Evolutionary conservation across 2,113 vertebrate species (phyloP).

Genomic region (Paramormyrops kingsleyae): DNA sequence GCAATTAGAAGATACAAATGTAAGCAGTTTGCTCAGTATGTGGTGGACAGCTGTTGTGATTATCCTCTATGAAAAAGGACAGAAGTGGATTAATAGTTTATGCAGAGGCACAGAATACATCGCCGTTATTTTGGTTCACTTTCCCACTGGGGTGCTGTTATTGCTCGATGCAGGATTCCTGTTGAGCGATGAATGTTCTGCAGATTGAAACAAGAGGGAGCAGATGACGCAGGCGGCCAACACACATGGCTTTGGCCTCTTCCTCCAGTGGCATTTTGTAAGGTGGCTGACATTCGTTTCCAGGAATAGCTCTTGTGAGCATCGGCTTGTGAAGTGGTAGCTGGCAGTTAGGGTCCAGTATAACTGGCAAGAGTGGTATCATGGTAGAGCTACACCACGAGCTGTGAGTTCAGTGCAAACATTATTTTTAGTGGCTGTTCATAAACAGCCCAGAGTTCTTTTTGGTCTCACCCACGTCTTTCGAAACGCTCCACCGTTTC

Average conservation of each 20-base stretch:
- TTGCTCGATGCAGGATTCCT: background rate
- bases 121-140: conserved; percentile 14
- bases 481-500: background rate
- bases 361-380: background rate
- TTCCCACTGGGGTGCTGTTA: conserved; percentile 17
- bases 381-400: too few species aligned
- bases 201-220: background rate
- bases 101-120: conserved; percentile 1
- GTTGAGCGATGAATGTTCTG: background rate
- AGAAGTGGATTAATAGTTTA: conserved; percentile 25
- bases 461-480: background rate
- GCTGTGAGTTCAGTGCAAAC: background rate
- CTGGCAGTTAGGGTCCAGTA: background rate
- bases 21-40: conserved; percentile 18
- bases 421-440: background rate
- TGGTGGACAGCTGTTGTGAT: conserved; percentile 32
- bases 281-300: conserved; percentile 6
- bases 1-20: conserved; percentile 39
- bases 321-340: background rate
- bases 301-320: background rate
- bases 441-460: background rate
- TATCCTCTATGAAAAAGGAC: conserved; percentile 15
- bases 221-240: background rate
- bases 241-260: background rate
- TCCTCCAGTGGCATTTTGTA: background rate